Conservation (phyloP, 2,797 vertebrate genomes). For the Smutsia temminckii region DNA sequence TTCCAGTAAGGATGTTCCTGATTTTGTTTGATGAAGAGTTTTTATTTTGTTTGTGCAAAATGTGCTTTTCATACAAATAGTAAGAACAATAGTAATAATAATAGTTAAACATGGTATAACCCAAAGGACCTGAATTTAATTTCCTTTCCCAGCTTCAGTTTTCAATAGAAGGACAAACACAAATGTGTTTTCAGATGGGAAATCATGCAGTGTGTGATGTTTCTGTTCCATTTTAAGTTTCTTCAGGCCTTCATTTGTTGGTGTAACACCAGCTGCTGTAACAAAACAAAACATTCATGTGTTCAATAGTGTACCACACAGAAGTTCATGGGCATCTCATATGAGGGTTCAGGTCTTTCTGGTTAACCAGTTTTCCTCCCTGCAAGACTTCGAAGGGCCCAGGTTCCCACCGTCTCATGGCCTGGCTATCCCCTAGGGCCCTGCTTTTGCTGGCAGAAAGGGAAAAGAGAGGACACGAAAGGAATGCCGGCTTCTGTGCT, state of each 20-base stretch:
- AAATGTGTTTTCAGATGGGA: background rate
- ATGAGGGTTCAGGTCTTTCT: background rate
- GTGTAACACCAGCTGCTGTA: background rate
- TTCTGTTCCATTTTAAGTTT: background rate
- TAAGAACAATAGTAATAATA: background rate
- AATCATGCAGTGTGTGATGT: background rate
- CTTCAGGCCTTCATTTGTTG: background rate
- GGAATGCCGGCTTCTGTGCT: background rate
- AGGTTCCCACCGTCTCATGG: background rate
- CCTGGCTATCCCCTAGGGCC: background rate
- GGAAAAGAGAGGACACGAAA: background rate
- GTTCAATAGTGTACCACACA: background rate
- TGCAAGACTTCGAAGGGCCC: background rate
- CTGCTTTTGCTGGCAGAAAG: background rate
- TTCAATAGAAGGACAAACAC: background rate
- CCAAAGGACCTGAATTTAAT: background rate
- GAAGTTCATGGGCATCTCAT: background rate
- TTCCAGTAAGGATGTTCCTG: background rate
- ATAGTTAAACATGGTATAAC: background rate
- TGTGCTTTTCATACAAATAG: background rate
- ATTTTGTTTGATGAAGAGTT: background rate
- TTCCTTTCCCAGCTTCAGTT: background rate
- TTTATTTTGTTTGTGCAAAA: conserved; percentile 1
- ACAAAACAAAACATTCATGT: background rate
- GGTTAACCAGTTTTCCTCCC: background rate